These are phyloP conservation scores for Acleris cristana DNA, from an alignment of 2,888 invertebrate species.

Conservation along the genomic window DNA sequence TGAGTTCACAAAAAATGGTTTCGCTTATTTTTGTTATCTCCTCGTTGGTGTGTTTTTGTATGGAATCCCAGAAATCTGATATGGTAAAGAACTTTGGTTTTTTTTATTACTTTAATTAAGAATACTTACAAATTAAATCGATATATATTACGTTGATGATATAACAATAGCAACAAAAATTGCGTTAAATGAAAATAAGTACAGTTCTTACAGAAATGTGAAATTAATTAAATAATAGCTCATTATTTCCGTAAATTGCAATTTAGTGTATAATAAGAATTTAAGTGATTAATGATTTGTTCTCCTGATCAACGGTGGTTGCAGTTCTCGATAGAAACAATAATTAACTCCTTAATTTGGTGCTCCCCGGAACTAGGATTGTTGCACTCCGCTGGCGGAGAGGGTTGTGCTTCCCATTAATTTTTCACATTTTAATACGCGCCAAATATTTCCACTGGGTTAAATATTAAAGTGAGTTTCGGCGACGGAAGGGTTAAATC, in stretches of 20 bases:
- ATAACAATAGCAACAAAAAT: background rate
- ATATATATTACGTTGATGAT: background rate
- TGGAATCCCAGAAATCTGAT: constrained; percentile 1
- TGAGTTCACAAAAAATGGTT: constrained; percentile 24
- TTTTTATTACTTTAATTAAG: background rate
- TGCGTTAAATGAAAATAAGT: too few species aligned
- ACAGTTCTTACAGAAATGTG: too few species aligned
- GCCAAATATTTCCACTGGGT: constrained; percentile 80
- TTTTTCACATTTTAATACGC: constrained; percentile 83
- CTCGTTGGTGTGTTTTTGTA: constrained; percentile 28
- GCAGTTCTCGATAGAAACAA: background rate
- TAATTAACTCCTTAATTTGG: background rate
- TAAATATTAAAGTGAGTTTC: constrained; percentile 78
- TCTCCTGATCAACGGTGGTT: too few species aligned
- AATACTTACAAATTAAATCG: background rate
- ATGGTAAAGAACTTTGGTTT: background rate
- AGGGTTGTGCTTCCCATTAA: constrained; percentile 67
- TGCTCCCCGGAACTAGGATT: constrained; percentile 6
- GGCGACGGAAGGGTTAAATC: constrained; percentile 84
- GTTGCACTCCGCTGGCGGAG: constrained; percentile 37
- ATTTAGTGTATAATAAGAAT: too few species aligned
- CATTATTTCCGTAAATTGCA: too few species aligned
- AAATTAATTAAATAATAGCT: too few species aligned
- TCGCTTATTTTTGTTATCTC: constrained; percentile 31
- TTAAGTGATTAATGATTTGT: too few species aligned